These are phyloP conservation scores for Prochilodus magdalenae DNA, from an alignment of 2,113 vertebrate genomes.

Conservation along the genomic window DNA sequence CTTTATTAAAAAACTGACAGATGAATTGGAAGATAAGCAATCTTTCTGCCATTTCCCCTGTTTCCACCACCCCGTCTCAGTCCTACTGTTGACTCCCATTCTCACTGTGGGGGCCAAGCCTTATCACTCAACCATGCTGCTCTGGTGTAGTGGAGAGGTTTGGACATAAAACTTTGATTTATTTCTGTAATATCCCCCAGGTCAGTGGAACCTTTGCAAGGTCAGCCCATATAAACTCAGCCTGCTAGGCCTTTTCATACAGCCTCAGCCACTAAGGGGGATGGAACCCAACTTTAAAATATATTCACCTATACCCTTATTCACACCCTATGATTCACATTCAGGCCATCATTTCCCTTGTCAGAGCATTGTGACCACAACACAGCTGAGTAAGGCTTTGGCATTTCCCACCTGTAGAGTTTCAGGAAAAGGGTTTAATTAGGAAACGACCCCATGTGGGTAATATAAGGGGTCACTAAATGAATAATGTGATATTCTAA, in stretches of 20 bases:
- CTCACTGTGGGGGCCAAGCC: conserved; percentile 17
- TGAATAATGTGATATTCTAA: neutral
- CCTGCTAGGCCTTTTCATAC: conserved; percentile 48
- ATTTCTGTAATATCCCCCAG: conserved; percentile 59
- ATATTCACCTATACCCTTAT: conserved; percentile 18
- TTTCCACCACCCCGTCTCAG: neutral
- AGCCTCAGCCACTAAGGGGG: conserved; percentile 16
- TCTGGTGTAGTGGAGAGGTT: conserved; percentile 34
- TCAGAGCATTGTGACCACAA: conserved; percentile 5
- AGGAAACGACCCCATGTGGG: neutral
- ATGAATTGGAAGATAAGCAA: conserved; percentile 27
- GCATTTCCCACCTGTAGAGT: conserved; percentile 5
- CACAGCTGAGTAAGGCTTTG: conserved; percentile 1
- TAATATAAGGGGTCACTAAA: neutral
- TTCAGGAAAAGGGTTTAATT: neutral
- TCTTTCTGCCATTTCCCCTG: conserved; percentile 12
- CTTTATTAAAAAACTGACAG: conserved; percentile 48
- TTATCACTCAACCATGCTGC: conserved; percentile 29
- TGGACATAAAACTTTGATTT: conserved; percentile 58
- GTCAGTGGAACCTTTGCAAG: conserved; percentile 56
- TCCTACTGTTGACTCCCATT: conserved; percentile 10
- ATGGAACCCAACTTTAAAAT: neutral
- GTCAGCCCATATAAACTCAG: conserved; percentile 51
- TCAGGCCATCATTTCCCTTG: conserved; percentile 17
- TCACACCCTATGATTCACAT: conserved; percentile 28